These are phyloP conservation scores for Zosterops lateralis DNA, from an alignment of 2,113 vertebrate species.

Conservation along the genomic window DNA sequence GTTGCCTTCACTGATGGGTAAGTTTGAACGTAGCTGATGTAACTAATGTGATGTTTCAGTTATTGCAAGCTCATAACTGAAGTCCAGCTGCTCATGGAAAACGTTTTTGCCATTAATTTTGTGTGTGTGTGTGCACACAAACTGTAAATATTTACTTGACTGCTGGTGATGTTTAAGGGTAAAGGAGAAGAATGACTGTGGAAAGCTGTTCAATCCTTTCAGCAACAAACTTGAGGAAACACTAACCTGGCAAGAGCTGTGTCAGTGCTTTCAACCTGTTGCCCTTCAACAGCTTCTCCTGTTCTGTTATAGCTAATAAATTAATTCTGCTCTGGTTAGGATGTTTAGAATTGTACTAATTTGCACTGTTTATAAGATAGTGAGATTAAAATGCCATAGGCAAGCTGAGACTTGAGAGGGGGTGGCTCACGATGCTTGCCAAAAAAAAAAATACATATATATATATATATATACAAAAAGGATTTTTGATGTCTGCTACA, in stretches of 20 bases:
- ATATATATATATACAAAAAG: background rate
- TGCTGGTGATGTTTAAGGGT: background rate
- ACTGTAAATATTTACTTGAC: conserved; percentile 56
- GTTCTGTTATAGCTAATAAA: conserved; percentile 28
- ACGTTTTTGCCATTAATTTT: conserved; percentile 45
- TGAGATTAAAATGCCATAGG: conserved; percentile 62
- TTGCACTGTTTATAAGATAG: conserved; percentile 62
- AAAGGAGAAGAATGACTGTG: background rate
- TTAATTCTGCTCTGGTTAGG: conserved; percentile 41
- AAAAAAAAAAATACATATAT: background rate
- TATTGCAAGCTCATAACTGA: conserved; percentile 18
- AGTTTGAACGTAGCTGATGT: background rate
- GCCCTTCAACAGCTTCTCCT: conserved; percentile 28
- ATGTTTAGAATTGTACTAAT: conserved; percentile 53
- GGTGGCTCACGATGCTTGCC: conserved; percentile 12
- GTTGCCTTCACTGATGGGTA: background rate
- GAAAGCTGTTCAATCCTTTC: conserved; percentile 14
- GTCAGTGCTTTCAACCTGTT: background rate
- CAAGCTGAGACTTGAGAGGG: conserved; percentile 28
- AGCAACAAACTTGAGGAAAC: background rate
- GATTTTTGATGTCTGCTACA: conserved; percentile 31
- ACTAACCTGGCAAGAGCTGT: conserved; percentile 1
- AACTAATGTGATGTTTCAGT: conserved; percentile 47
- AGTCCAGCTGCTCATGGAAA: conserved; percentile 41
- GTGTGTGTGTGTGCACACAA: conserved; percentile 32